Percentiles rank a stretch among this genome's conserved stretches.
Evolutionary conservation across 2,888 invertebrate species (phyloP).

Genomic region (Drosophila meridionalis): DNA sequence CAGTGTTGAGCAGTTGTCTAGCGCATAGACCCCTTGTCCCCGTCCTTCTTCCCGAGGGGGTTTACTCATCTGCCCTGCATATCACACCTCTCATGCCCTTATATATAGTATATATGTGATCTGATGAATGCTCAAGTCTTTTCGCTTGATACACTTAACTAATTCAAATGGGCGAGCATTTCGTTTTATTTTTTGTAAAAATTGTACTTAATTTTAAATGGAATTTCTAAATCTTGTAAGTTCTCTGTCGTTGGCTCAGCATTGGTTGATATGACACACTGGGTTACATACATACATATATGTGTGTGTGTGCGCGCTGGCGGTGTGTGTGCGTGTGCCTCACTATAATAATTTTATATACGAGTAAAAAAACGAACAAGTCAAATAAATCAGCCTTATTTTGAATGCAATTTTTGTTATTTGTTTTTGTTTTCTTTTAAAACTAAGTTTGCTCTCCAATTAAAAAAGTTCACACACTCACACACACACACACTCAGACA

Average conservation of each 20-base stretch:
- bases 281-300: slow-evolving; percentile 15
- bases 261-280: slow-evolving; percentile 64
- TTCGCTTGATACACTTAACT: slow-evolving; percentile 62
- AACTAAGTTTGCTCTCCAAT: slow-evolving; percentile 73
- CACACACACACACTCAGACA: slow-evolving; percentile 52
- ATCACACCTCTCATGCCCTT: slow-evolving; percentile 14
- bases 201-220: slow-evolving; percentile 57
- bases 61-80: slow-evolving; percentile 14
- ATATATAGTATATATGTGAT: slow-evolving; percentile 15
- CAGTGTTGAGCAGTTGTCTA: slow-evolving; percentile 43
- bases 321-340: slow-evolving; percentile 21
- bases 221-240: slow-evolving; percentile 33
- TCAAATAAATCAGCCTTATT: slow-evolving; percentile 79
- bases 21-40: background rate
- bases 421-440: slow-evolving; percentile 20
- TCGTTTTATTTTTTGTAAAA: slow-evolving; percentile 35
- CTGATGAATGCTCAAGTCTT: slow-evolving; percentile 66
- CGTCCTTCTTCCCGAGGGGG: background rate
- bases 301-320: slow-evolving; percentile 29
- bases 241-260: slow-evolving; percentile 45
- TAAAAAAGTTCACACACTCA: slow-evolving; percentile 50
- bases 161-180: slow-evolving; percentile 48
- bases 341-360: slow-evolving; percentile 49
- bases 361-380: slow-evolving; percentile 74
- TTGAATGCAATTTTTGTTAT: slow-evolving; percentile 68